Evolutionary conservation across 1,140 invertebrate species (phyloP).

Genomic region (Oedothorax gibbosus): DNA sequence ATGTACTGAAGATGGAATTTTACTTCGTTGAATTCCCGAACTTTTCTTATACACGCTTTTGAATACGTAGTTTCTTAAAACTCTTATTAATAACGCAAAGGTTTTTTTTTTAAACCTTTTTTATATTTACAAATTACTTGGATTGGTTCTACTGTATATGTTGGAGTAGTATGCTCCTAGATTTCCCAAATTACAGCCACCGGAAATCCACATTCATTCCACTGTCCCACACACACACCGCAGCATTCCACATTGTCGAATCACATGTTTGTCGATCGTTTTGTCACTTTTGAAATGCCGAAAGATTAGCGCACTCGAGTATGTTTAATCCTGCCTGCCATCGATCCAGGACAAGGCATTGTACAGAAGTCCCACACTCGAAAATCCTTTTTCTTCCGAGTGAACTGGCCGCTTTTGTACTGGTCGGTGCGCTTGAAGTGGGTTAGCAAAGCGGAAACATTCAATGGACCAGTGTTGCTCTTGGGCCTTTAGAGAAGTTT

Average conservation of each 20-base stretch:
- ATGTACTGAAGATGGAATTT: too few species aligned
- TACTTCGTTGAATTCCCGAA: too few species aligned
- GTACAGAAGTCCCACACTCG: conserved; percentile 12
- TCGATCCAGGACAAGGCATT: conserved; percentile 11
- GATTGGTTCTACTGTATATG: too few species aligned
- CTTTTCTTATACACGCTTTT: too few species aligned
- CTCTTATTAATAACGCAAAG: too few species aligned
- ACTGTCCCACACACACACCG: background rate
- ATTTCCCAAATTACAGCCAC: too few species aligned
- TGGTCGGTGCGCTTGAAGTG: conserved; percentile 1
- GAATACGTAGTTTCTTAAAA: too few species aligned
- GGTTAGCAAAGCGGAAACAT: conserved; percentile 30
- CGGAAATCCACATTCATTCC: background rate
- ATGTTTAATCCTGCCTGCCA: conserved; percentile 32
- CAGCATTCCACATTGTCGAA: background rate
- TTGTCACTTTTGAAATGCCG: conserved; percentile 7
- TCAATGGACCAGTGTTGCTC: background rate
- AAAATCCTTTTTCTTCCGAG: conserved; percentile 12
- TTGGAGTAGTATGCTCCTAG: too few species aligned
- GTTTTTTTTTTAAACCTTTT: too few species aligned
- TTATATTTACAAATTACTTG: too few species aligned
- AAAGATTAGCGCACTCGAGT: conserved; percentile 26
- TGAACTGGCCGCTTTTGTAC: conserved; percentile 19
- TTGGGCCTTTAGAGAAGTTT: background rate
- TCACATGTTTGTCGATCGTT: conserved; percentile 29